A percentile compares a stretch with the other conserved stretches of the same genome.
phyloP scores from a whole-genome alignment of 2,113 vertebrate species.

The Taxidea taxus region DNA sequence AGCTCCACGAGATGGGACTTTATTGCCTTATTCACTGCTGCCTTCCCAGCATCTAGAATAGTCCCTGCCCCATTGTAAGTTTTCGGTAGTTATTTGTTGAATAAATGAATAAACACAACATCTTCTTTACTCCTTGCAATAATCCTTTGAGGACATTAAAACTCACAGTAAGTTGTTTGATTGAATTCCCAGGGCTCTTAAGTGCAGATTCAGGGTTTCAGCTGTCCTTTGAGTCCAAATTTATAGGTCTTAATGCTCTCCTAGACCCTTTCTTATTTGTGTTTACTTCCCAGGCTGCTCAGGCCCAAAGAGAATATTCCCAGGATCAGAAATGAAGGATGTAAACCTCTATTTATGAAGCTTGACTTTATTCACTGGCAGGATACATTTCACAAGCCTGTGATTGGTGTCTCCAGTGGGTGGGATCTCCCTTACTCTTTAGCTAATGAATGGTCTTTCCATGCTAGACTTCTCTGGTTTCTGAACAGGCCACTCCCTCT shows the following conservation, averaged over 20 bases:
- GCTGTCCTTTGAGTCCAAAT: neutral
- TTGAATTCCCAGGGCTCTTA: neutral
- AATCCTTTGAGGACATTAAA: neutral
- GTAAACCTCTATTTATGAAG: neutral
- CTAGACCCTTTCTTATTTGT: neutral
- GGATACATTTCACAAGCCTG: neutral
- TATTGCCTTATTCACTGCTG: neutral
- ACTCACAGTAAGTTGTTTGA: neutral
- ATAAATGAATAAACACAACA: neutral
- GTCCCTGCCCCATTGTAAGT: neutral
- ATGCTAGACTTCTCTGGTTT: neutral
- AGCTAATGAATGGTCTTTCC: neutral
- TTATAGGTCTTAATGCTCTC: neutral
- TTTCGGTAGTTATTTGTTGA: neutral
- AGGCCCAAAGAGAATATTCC: neutral
- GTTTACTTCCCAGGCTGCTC: neutral
- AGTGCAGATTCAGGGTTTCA: neutral
- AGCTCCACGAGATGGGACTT: neutral
- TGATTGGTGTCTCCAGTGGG: neutral
- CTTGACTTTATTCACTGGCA: neutral
- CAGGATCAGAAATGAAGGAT: neutral
- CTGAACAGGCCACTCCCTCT: neutral
- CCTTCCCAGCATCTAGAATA: neutral
- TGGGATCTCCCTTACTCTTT: neutral
- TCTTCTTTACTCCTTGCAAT: neutral